Evolutionary conservation across 2,113 vertebrate genomes (phyloP).

Genomic region (Archilochus colubris): DNA sequence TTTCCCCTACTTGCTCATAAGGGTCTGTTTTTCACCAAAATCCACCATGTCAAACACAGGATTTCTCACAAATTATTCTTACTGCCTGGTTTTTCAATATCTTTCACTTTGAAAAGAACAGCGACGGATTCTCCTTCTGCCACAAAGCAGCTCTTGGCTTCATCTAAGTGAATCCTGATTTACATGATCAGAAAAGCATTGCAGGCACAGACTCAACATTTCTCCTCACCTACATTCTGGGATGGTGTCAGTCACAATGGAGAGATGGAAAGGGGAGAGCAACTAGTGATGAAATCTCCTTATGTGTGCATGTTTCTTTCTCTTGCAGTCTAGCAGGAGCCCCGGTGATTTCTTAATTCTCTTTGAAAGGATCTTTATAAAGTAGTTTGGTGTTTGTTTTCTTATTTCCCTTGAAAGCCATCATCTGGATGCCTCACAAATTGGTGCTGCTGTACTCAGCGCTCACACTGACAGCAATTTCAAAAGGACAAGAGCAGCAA

Average conservation of each 20-base stretch:
- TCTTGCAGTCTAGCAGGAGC: not conserved
- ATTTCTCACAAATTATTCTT: slow-evolving; percentile 5
- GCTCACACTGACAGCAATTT: not conserved
- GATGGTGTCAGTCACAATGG: not conserved
- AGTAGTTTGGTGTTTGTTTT: not conserved
- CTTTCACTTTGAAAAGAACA: not conserved
- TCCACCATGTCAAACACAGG: not conserved
- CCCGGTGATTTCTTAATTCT: not conserved
- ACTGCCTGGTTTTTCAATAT: not conserved
- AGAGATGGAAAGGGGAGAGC: not conserved
- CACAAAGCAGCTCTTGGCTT: not conserved
- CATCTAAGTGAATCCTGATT: not conserved
- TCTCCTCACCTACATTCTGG: not conserved
- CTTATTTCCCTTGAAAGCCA: not conserved
- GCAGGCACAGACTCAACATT: not conserved
- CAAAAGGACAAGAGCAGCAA: not conserved
- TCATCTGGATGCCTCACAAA: not conserved
- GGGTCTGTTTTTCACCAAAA: slow-evolving; percentile 22
- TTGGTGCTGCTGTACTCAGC: not conserved
- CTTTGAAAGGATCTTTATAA: not conserved
- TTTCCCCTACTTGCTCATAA: not conserved
- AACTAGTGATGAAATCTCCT: not conserved
- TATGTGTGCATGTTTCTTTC: not conserved
- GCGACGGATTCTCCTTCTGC: not conserved
- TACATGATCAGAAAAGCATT: not conserved